Evolutionary conservation across 2,113 vertebrate species (phyloP), one percentile per base, ranked within the genome.

Genomic region (Anolis sagrei): DNA sequence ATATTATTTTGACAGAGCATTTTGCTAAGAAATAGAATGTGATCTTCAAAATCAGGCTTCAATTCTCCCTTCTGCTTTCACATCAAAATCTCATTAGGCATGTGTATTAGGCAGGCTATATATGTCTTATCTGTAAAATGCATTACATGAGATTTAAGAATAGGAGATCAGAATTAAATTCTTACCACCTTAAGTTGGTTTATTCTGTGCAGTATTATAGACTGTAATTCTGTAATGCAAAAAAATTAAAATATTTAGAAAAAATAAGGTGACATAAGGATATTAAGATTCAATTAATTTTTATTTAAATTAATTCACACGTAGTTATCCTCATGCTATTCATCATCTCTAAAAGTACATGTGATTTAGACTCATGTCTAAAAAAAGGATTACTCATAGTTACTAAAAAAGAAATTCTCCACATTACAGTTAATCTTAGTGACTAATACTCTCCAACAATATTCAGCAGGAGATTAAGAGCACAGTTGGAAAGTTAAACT

Each of bases 291-390:
- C 74, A 93, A 86, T 90, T 92, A 84, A 61, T 90, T 93, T 93
- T 91, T 84, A 89, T 91, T 94, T 92, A 92, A 95, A 94, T 92
- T 90, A 88, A 90, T 94, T 92, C 76, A 89, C 68, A 91, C 87
- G 90, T 89, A 94, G 61, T 92, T 86, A 93, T 95, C 93, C 87
- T 92, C 91, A 93, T 89, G 51, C 77, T 88, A 85, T 94, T 95
- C 89, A 93, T 85, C 79, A 82, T 1, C 92, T 95, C 36, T 29
- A 86, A 91, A 95, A 93, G 91, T 91, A 88, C 87, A 87, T 89
- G 32, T 81, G 91, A 88, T 94, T 88, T 92, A 94, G 82, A 93
- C 88, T 80, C 79, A 64, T 91, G 89, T 58, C 88, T 94, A 89
- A 93, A 87, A 93, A 90, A 82, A 91, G 89, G 83, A 91, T 95